Conservation (phyloP, 2,888 invertebrate genomes). For the Nomada fabriciana region DNA sequence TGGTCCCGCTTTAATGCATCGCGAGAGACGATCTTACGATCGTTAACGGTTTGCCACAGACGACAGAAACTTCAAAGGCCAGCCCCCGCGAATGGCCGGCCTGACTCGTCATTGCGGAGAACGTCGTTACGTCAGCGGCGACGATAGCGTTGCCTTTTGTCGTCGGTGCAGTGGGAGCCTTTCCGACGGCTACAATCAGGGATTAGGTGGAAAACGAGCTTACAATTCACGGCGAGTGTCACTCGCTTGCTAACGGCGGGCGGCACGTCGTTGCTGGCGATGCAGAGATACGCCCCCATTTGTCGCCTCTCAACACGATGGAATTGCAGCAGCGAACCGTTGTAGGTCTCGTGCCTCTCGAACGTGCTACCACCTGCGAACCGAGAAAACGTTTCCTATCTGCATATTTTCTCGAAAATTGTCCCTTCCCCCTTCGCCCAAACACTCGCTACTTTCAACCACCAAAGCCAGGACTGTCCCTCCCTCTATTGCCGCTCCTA, state of each 20-base stretch:
- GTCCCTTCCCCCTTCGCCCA: not conserved
- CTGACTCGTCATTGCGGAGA: constrained; percentile 31
- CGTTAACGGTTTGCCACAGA: constrained; percentile 4
- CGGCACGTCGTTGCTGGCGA: constrained; percentile 96
- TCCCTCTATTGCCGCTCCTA: not conserved
- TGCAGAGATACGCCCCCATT: constrained; percentile 96
- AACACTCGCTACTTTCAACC: not conserved
- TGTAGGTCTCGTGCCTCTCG: constrained; percentile 87
- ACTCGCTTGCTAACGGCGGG: constrained; percentile 96
- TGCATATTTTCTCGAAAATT: constrained; percentile 46
- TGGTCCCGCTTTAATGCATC: constrained; percentile 7
- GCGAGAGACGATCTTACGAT: constrained; percentile 1
- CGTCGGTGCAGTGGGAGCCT: constrained; percentile 35
- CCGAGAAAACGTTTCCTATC: constrained; percentile 42
- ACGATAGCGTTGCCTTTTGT: constrained; percentile 36
- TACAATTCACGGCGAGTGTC: constrained; percentile 95
- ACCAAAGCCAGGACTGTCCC: no score
- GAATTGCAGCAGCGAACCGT: constrained; percentile 90
- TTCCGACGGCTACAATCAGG: constrained; percentile 53
- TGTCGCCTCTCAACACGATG: constrained; percentile 93
- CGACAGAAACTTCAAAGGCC: not conserved
- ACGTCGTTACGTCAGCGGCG: constrained; percentile 24
- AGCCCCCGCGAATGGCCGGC: constrained; percentile 10
- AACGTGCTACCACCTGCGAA: constrained; percentile 76
- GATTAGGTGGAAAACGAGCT: constrained; percentile 83